Conservation (phyloP, 2,888 invertebrate species). For the Tetropium fuscum region DNA sequence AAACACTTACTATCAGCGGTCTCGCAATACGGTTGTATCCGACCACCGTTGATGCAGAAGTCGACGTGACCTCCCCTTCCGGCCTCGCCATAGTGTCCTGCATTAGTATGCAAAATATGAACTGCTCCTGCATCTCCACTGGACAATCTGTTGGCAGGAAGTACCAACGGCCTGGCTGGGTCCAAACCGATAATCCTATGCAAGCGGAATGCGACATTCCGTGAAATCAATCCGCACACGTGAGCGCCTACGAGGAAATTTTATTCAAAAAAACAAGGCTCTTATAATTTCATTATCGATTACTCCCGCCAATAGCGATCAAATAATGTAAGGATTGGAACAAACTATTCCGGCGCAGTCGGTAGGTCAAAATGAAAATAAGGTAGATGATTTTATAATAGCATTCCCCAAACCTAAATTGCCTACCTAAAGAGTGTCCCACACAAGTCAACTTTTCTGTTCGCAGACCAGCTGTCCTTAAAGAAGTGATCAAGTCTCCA, state of each 20-base stretch:
- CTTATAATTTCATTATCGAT: too few species aligned
- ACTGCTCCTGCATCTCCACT: constrained; percentile 83
- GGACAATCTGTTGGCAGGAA: constrained; percentile 70
- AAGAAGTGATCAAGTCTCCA: constrained; percentile 72
- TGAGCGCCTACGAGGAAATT: constrained; percentile 73
- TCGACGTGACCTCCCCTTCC: constrained; percentile 82
- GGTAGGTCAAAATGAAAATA: too few species aligned
- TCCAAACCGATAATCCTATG: constrained; percentile 81
- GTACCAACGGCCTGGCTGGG: constrained; percentile 80
- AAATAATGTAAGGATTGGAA: too few species aligned
- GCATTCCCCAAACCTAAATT: too few species aligned
- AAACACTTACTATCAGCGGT: constrained; percentile 73
- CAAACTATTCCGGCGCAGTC: too few species aligned
- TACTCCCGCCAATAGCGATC: too few species aligned
- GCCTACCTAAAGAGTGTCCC: constrained; percentile 73
- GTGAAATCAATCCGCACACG: constrained; percentile 80
- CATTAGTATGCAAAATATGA: constrained; percentile 83
- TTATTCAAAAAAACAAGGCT: too few species aligned
- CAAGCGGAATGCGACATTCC: constrained; percentile 78
- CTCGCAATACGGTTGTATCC: constrained; percentile 80
- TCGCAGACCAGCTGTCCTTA: constrained; percentile 75
- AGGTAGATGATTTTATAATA: too few species aligned
- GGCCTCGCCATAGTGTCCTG: constrained; percentile 82
- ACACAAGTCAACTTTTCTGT: constrained; percentile 79
- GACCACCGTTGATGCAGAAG: constrained; percentile 85